These are phyloP conservation scores for Thecophora atra DNA, from an alignment of 2,888 invertebrate species.

Conservation along the genomic window DNA sequence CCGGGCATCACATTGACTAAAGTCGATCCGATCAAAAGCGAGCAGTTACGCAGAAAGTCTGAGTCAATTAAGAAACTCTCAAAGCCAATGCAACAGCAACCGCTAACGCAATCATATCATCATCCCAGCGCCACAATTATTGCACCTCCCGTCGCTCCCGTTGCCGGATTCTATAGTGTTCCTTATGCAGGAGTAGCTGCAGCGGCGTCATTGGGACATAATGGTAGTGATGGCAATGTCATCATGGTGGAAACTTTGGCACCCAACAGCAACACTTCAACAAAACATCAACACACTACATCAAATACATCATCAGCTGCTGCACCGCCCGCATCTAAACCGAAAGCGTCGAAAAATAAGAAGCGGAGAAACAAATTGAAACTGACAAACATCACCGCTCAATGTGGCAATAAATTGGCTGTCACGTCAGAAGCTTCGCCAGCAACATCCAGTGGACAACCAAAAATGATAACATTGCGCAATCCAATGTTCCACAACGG, in stretches of 20 bases:
- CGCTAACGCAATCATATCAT: conserved; percentile 45
- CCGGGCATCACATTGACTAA: conserved; percentile 84
- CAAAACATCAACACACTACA: conserved; percentile 29
- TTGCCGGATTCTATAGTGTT: conserved; percentile 51
- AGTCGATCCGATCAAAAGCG: conserved; percentile 70
- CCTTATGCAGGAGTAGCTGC: conserved; percentile 48
- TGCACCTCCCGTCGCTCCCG: conserved; percentile 46
- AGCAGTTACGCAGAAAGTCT: conserved; percentile 62
- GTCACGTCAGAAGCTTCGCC: conserved; percentile 22
- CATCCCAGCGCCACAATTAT: conserved; percentile 50
- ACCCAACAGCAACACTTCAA: conserved; percentile 20
- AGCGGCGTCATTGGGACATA: conserved; percentile 53
- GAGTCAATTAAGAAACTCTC: conserved; percentile 64
- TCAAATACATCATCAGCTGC: conserved; percentile 48
- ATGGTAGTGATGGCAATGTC: conserved; percentile 46
- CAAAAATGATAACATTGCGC: conserved; percentile 79
- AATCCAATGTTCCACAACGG: conserved; percentile 76
- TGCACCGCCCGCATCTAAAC: conserved; percentile 47
- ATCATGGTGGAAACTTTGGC: conserved; percentile 65
- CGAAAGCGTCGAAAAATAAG: conserved; percentile 58
- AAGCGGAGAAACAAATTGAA: conserved; percentile 62
- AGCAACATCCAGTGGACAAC: conserved; percentile 49
- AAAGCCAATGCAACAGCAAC: conserved; percentile 52
- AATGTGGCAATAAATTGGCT: conserved; percentile 14
- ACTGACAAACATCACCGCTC: conserved; percentile 43